Conservation (phyloP, 2,113 vertebrate species). For the Muntiacus reevesi region DNA sequence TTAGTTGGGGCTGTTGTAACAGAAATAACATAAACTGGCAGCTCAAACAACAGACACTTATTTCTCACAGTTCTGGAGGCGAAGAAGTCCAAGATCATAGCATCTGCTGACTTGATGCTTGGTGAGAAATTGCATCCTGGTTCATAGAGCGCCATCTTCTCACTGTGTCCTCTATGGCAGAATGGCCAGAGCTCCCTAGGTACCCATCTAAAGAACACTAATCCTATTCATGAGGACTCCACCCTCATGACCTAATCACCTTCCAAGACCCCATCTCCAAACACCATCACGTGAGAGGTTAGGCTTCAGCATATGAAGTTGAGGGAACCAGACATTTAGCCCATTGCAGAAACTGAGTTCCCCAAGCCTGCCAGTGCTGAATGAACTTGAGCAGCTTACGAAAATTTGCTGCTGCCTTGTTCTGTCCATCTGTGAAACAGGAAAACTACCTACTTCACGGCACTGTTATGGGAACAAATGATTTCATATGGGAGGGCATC, state of each 20-base stretch:
- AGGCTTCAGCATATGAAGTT: neutral
- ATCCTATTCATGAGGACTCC: neutral
- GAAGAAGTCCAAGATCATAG: neutral
- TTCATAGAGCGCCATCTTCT: neutral
- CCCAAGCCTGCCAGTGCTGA: neutral
- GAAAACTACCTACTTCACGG: neutral
- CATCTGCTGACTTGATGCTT: neutral
- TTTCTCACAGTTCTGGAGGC: neutral
- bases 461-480: neutral
- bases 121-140: neutral
- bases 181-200: neutral
- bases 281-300: neutral
- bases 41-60: neutral
- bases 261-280: neutral
- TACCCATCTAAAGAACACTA: neutral
- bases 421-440: neutral
- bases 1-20: neutral
- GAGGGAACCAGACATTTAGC: neutral
- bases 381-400: neutral
- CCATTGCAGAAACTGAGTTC: neutral
- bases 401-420: neutral
- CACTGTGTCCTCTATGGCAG: neutral
- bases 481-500: neutral
- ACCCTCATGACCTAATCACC: neutral
- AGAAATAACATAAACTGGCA: neutral